Percentiles rank a stretch among this genome's conserved stretches.
Evolutionary conservation across 2,888 invertebrate species (phyloP).

Genomic region (Scaeva pyrastri): DNA sequence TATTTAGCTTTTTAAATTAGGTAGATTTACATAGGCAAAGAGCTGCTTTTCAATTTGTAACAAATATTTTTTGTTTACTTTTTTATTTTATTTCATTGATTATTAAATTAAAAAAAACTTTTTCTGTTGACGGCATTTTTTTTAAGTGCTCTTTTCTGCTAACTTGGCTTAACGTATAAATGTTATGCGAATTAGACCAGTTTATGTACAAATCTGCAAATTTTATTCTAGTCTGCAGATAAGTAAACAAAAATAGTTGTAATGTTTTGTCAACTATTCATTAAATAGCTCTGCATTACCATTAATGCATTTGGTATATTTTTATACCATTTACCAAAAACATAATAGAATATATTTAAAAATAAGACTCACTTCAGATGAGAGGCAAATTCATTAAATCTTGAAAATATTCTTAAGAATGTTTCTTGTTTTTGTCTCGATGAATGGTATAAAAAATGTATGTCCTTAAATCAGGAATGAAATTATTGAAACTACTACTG

Average conservation of each 20-base stretch:
- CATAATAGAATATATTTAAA: no score
- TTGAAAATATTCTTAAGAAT: no score
- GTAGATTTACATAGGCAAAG: conserved; percentile 36
- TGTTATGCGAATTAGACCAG: no score
- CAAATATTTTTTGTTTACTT: conserved; percentile 28
- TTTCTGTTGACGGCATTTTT: background rate
- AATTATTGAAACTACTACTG: no score
- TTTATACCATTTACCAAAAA: no score
- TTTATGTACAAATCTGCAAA: background rate
- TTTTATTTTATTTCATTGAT: background rate
- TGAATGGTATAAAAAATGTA: no score
- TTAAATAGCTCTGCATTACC: background rate
- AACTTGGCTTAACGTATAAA: background rate
- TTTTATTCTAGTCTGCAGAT: background rate
- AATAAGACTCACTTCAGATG: no score
- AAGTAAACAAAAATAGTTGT: background rate
- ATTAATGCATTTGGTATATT: background rate
- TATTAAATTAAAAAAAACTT: no score
- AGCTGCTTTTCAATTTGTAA: conserved; percentile 42
- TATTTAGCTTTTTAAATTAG: conserved; percentile 49
- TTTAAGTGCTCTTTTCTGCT: background rate
- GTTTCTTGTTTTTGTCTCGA: no score
- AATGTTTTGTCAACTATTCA: background rate
- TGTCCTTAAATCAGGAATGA: no score
- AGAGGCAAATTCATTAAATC: no score